These are phyloP conservation scores for Nyctibius grandis DNA, from an alignment of 2,797 vertebrate genomes.

Conservation along the genomic window DNA sequence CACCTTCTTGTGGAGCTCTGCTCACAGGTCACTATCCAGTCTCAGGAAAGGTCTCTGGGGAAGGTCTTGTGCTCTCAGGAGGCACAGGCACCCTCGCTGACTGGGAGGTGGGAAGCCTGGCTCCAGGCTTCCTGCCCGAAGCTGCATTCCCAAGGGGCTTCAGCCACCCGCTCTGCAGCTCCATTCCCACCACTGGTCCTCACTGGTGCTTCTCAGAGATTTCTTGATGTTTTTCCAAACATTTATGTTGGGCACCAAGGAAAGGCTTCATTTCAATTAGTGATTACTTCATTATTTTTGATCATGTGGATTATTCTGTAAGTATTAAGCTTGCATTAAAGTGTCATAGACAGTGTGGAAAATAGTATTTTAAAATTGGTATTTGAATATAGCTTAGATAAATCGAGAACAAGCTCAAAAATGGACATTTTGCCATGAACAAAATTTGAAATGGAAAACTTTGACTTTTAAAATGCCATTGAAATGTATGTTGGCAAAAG, in stretches of 20 bases:
- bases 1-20: no score
- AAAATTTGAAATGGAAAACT: not conserved
- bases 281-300: not conserved
- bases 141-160: not conserved
- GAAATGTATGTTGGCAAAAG: not conserved
- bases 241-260: not conserved
- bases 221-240: not conserved
- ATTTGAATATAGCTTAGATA: not conserved
- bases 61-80: no score
- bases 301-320: not conserved
- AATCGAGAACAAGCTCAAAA: not conserved
- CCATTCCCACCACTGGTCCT: not conserved
- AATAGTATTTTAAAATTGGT: not conserved
- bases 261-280: not conserved
- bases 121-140: no score
- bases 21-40: no score
- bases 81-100: no score
- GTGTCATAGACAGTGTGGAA: not conserved
- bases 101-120: no score
- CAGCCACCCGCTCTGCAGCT: fast-evolving
- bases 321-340: not conserved
- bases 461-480: not conserved
- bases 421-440: not conserved
- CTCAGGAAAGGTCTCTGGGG: no score
- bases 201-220: not conserved